Evolutionary conservation across 2,797 vertebrate genomes (phyloP).

Genomic region (Sebastes kiyomatsui): DNA sequence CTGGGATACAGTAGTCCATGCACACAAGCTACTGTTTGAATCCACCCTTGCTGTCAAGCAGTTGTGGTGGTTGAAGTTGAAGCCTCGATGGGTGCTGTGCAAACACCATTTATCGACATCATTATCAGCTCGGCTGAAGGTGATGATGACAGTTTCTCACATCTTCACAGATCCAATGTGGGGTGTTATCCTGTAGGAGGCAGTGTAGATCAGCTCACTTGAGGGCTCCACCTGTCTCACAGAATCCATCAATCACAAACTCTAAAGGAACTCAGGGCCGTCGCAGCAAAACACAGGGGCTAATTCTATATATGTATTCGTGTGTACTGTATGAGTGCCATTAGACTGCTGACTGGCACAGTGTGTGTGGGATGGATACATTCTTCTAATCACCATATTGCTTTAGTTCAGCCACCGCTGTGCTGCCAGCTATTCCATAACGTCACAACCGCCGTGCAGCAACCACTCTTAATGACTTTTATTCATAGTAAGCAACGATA

Average conservation of each 20-base stretch:
- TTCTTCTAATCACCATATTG: slow-evolving; percentile 59
- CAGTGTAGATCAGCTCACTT: slow-evolving; percentile 69
- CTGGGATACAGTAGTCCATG: background rate
- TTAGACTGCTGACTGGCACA: slow-evolving; percentile 42
- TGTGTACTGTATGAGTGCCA: slow-evolving; percentile 11
- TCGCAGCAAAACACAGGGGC: slow-evolving; percentile 20
- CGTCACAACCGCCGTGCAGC: slow-evolving; percentile 42
- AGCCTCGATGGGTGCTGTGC: slow-evolving; percentile 19
- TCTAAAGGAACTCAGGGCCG: slow-evolving; percentile 32
- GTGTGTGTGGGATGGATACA: slow-evolving; percentile 56
- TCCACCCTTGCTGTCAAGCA: background rate
- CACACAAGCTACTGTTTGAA: background rate
- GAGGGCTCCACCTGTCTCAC: slow-evolving; percentile 42
- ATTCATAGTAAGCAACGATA: slow-evolving; percentile 66
- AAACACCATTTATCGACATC: slow-evolving; percentile 48
- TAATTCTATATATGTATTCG: slow-evolving; percentile 31
- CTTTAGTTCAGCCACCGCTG: slow-evolving; percentile 49
- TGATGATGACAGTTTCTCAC: slow-evolving; percentile 44
- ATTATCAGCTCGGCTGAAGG: slow-evolving; percentile 38
- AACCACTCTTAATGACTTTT: slow-evolving; percentile 64
- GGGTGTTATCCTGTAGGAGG: slow-evolving; percentile 73
- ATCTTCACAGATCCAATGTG: slow-evolving; percentile 34
- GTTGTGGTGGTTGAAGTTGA: slow-evolving; percentile 12
- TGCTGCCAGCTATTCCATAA: slow-evolving; percentile 61
- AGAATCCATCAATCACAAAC: slow-evolving; percentile 62